Evolutionary conservation across 1,140 invertebrate species (phyloP).

Genomic region (Microplitis demolitor): DNA sequence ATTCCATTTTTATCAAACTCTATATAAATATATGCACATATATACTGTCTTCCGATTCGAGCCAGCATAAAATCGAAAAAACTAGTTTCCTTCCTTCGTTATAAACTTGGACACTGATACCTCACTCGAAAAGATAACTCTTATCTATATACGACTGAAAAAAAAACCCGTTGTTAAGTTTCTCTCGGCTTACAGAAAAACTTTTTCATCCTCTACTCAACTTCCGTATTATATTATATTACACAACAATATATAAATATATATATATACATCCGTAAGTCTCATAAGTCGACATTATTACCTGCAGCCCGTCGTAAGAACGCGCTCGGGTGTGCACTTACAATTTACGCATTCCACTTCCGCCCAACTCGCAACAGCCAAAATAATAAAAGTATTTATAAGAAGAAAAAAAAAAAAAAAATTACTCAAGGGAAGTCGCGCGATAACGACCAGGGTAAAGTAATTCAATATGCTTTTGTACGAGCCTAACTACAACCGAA

Average conservation of each 20-base stretch:
- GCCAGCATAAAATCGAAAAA: background rate
- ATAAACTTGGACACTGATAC: constrained; percentile 1
- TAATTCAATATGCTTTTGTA: constrained; percentile 35
- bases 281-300: constrained; percentile 25
- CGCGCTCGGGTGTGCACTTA: constrained; percentile 2
- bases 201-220: background rate
- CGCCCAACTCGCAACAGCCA: background rate
- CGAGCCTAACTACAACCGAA: background rate
- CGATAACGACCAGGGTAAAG: constrained; percentile 31
- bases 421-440: constrained; percentile 22
- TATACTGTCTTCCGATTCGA: background rate
- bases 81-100: background rate
- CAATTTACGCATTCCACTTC: constrained; percentile 35
- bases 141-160: background rate
- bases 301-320: background rate
- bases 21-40: background rate
- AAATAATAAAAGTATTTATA: background rate
- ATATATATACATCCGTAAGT: background rate
- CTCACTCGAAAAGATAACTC: background rate
- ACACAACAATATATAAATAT: background rate
- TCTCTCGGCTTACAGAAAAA: background rate
- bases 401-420: constrained; percentile 20
- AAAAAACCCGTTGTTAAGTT: background rate
- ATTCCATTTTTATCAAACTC: no score
- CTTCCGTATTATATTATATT: background rate